phyloP scores from a whole-genome alignment of 2,113 vertebrate species.

The Aegithalos caudatus region DNA sequence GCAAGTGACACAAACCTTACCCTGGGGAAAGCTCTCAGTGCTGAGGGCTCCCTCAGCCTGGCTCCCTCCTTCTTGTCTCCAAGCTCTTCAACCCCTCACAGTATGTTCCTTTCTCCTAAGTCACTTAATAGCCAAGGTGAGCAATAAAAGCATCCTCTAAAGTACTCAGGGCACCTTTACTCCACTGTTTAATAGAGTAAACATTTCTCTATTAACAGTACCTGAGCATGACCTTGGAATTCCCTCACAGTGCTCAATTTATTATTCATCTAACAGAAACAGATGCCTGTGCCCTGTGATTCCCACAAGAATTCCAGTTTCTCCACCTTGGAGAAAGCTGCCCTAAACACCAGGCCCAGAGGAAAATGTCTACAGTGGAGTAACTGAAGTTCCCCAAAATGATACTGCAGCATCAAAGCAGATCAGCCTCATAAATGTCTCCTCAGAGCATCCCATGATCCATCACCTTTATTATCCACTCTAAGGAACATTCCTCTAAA shows the following conservation, averaged over 20 bases:
- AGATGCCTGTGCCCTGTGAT: background rate
- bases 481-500: background rate
- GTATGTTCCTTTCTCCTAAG: background rate
- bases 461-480: slow-evolving; percentile 18
- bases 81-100: background rate
- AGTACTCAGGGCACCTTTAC: background rate
- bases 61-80: background rate
- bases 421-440: background rate
- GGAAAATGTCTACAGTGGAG: background rate
- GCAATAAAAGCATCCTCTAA: background rate
- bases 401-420: background rate
- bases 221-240: background rate
- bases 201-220: background rate
- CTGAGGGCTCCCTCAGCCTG: background rate
- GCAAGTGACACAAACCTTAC: background rate
- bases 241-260: background rate
- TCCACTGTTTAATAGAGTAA: background rate
- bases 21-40: background rate
- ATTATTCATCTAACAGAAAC: background rate
- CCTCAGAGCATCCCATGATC: background rate
- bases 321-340: background rate
- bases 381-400: background rate
- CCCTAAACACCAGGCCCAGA: background rate
- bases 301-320: background rate
- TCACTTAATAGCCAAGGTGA: background rate